Conservation (phyloP, 2,797 vertebrate genomes). For the Hemibagrus guttatus region DNA sequence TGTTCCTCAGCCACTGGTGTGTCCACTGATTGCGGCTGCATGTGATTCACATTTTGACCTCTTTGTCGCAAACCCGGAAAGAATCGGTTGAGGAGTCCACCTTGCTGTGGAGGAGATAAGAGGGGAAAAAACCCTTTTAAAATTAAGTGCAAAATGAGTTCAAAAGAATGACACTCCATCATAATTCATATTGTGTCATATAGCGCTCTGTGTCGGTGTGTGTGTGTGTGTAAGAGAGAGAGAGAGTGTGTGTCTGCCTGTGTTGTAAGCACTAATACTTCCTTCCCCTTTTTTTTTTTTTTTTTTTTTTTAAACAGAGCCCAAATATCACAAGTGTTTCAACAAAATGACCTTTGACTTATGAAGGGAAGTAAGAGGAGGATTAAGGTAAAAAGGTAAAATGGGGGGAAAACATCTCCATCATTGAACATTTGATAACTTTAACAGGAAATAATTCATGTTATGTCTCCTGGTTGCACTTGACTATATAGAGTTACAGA, state of each 20-base stretch:
- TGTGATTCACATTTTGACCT: conserved; percentile 76
- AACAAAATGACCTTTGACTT: neutral
- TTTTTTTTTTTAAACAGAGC: neutral
- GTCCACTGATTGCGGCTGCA: conserved; percentile 65
- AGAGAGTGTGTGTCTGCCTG: no score
- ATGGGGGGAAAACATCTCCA: neutral
- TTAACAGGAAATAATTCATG: no score
- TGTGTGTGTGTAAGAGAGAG: no score
- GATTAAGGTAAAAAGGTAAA: neutral
- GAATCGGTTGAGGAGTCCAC: conserved; percentile 85
- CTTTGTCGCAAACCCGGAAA: conserved; percentile 86
- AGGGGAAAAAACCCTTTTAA: neutral
- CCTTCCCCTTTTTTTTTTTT: neutral
- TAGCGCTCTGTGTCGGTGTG: no score
- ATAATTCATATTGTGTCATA: neutral
- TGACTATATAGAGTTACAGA: no score
- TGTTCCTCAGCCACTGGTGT: conserved; percentile 87
- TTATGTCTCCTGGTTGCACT: no score
- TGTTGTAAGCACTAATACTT: neutral
- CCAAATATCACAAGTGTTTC: neutral
- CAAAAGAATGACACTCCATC: neutral
- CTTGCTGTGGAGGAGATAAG: conserved; percentile 64
- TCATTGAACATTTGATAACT: no score
- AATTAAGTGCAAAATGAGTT: neutral
- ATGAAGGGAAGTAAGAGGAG: neutral